Evolutionary conservation across 2,888 invertebrate species (phyloP).

Genomic region (Morpho deidamia): DNA sequence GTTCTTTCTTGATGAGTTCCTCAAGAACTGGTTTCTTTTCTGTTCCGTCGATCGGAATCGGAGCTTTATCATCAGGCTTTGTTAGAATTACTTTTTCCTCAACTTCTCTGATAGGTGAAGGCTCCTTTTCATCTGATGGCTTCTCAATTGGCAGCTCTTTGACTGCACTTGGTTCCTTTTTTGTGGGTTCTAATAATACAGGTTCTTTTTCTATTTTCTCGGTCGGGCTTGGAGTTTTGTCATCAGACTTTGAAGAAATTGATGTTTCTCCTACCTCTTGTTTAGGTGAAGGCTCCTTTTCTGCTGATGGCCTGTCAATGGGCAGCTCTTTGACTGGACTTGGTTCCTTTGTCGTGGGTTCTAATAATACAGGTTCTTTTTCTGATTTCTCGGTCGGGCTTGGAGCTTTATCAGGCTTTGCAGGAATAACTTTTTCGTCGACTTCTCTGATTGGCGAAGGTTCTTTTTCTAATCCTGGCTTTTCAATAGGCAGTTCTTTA

Average conservation of each 20-base stretch:
- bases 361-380: not conserved
- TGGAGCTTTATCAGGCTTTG: no score
- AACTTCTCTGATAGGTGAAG: no score
- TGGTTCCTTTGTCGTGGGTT: conserved; percentile 12
- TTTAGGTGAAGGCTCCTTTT: not conserved
- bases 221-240: not conserved
- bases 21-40: no score
- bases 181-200: conserved; percentile 8
- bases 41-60: no score
- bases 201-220: conserved; percentile 1
- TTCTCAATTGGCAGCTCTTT: conserved; percentile 7
- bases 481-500: not conserved
- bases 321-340: conserved; percentile 9
- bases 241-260: not conserved
- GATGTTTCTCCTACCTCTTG: conserved; percentile 10
- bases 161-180: conserved; percentile 7
- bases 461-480: not conserved
- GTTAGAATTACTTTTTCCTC: no score
- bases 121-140: not conserved
- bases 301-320: not conserved
- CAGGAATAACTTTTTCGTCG: not conserved
- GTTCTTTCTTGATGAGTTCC: no score
- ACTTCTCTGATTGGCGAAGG: not conserved
- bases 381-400: not conserved
- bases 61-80: no score